These are phyloP conservation scores for Rhegmatorhina hoffmannsi DNA, from an alignment of 2,113 vertebrate species.

Conservation along the genomic window DNA sequence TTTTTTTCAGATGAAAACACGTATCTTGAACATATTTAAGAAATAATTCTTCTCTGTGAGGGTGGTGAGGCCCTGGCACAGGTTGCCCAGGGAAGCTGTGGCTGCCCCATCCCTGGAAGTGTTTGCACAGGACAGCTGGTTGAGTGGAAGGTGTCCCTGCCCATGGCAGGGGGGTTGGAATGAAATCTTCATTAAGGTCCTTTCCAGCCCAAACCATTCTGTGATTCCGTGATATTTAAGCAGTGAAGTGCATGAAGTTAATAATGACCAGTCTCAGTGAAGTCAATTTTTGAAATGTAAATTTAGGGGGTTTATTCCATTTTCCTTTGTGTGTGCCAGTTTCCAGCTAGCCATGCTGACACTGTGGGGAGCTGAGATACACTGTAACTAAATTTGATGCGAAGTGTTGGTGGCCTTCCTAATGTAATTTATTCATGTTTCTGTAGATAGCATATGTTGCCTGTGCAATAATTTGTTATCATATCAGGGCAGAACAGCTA, in stretches of 20 bases:
- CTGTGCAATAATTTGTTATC: slow-evolving; percentile 63
- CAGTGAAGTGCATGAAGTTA: neutral
- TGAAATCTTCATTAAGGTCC: neutral
- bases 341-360: slow-evolving; percentile 62
- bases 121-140: accelerated
- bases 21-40: neutral
- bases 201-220: neutral
- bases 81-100: neutral
- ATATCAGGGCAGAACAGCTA: slow-evolving; percentile 25
- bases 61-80: neutral
- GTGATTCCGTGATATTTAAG: neutral
- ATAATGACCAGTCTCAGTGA: neutral
- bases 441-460: slow-evolving; percentile 63
- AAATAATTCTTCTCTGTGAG: neutral
- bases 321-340: slow-evolving; percentile 53
- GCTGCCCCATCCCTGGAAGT: neutral
- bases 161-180: neutral
- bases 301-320: neutral
- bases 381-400: slow-evolving; percentile 69
- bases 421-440: slow-evolving; percentile 75
- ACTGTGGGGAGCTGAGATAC: slow-evolving; percentile 64
- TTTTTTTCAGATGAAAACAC: neutral
- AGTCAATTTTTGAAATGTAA: slow-evolving; percentile 9
- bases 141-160: neutral
- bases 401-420: slow-evolving; percentile 62